Base-by-base conservation (phyloP, 1,140 invertebrate genomes). In the Sesamia nonagrioides region DNA sequence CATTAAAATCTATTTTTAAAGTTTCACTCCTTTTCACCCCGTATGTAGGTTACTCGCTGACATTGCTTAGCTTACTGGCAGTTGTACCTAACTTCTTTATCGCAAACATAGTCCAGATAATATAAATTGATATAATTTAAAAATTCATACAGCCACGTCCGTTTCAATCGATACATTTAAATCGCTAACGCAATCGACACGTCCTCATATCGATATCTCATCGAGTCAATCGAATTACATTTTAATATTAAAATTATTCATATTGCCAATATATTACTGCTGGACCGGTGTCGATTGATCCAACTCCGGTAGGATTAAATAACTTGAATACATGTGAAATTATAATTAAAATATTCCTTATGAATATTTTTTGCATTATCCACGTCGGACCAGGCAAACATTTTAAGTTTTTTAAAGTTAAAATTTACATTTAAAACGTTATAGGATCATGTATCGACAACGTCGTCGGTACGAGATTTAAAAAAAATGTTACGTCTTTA, bases 321-420 rank as follows among this genome's bases (percentile, higher is more conserved):
- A 82, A 77, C 74, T 85, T 79, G 77, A 82, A 84, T 83, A 82
- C 80, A 88, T 74, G 82, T 82, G 80, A 84, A 86, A 86, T 89
- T 87, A 88, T 89, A 90, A 90, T 90, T 88, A 88, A 89, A 89
- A 86, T 87, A 86, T 83, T 78, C 86, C 68, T 89, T 89, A 89
- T 89, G 88, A 91, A 91, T 89, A 91, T 89, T 87, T 88, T 91
- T 86, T 84, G 79, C 87, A 82, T 89, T 87, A 87, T 79, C 75
- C 68, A 80, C 81, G 85, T 86, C 81, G 74, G 72, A 61, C 75
- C 71, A 42, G 71, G 79, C 80, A 79, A 83, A 87, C 83, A 87
- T 84, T 84, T 87, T 84, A 84, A 84, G 81, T 83, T 81, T 86
- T 88, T 88, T 88, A 86, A 82, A 81, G 78, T 78, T 73, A 68